Evolutionary conservation across 2,113 vertebrate genomes (phyloP).

Genomic region (Callionymus lyra): DNA sequence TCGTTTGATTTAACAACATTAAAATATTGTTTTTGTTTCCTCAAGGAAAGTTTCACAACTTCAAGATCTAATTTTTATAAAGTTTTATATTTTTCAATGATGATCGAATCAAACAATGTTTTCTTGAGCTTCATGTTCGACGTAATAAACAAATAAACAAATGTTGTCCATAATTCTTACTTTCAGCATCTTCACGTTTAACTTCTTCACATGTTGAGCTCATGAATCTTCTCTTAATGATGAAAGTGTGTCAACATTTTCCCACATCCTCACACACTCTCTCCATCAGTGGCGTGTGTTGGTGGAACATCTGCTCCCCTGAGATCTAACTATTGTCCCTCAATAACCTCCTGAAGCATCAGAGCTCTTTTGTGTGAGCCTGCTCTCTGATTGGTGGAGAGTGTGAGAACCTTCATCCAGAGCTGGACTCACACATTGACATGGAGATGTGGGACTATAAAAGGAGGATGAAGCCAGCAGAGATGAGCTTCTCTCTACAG

Average conservation of each 20-base stretch:
- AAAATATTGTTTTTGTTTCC: no score
- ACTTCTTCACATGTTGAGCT: no score
- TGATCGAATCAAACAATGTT: no score
- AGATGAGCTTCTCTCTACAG: constrained; percentile 45
- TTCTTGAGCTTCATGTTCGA: no score
- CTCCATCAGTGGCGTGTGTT: constrained; percentile 3
- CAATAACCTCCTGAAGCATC: constrained; percentile 34
- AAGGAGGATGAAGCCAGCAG: constrained; percentile 45
- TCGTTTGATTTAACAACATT: no score
- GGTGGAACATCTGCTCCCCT: constrained; percentile 50
- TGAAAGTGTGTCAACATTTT: constrained; percentile 67
- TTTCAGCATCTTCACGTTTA: no score
- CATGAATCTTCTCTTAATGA: no score
- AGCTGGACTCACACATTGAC: constrained; percentile 62
- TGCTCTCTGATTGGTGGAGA: constrained; percentile 58
- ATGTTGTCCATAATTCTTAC: no score
- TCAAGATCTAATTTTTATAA: no score
- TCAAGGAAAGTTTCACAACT: no score
- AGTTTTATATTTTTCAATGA: no score
- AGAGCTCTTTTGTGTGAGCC: constrained; percentile 26
- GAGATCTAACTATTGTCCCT: constrained; percentile 50
- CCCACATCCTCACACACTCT: constrained; percentile 55
- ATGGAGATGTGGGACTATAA: constrained; percentile 65
- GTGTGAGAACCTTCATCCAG: constrained; percentile 61
- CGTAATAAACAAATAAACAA: no score